These are phyloP conservation scores for Acridotheres tristis DNA, from an alignment of 2,797 vertebrate genomes.

Conservation along the genomic window DNA sequence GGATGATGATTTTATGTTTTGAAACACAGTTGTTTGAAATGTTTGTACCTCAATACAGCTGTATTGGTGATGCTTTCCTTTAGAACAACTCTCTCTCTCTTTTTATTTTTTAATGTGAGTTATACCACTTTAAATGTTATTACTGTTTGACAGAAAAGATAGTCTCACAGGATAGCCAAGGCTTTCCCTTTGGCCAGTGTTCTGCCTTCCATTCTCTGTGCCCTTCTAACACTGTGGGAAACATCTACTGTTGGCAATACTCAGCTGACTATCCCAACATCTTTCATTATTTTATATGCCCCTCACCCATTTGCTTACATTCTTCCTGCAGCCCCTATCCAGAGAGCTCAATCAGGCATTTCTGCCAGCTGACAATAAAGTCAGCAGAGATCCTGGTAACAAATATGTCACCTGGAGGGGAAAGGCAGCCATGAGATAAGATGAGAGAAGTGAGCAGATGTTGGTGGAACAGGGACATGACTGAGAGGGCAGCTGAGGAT, in stretches of 20 bases:
- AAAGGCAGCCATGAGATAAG: background rate
- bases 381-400: background rate
- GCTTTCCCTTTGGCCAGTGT: background rate
- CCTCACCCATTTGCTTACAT: background rate
- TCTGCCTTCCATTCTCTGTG: background rate
- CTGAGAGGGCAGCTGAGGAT: background rate
- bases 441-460: background rate
- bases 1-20: background rate
- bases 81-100: background rate
- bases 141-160: background rate
- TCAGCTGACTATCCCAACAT: background rate
- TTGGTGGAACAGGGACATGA: background rate
- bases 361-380: background rate
- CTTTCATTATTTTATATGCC: background rate
- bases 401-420: background rate
- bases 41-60: background rate
- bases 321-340: background rate
- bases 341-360: background rate
- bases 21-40: background rate
- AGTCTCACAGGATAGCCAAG: background rate
- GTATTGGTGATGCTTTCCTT: background rate
- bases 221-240: background rate
- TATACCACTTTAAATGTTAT: background rate
- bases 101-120: background rate
- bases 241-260: background rate